These are phyloP conservation scores for Anneissia japonica DNA, from an alignment of 35 echinoderm and acorn worm genomes.

Conservation along the genomic window DNA sequence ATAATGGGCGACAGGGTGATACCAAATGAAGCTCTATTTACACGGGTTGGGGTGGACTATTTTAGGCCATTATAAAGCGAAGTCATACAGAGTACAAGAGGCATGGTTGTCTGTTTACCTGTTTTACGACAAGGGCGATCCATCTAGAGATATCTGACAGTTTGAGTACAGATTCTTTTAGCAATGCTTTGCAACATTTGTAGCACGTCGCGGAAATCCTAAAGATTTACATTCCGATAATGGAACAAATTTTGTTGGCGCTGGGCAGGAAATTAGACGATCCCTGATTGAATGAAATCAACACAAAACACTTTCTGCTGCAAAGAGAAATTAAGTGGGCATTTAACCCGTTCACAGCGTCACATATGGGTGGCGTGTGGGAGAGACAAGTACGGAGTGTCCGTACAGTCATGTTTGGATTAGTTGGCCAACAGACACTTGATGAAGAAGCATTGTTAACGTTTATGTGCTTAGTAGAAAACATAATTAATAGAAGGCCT, in stretches of 20 bases:
- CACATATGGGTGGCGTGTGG: background rate
- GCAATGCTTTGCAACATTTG: constrained; percentile 41
- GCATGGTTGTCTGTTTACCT: constrained; percentile 47
- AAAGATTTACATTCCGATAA: constrained; percentile 37
- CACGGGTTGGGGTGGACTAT: background rate
- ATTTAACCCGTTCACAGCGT: background rate
- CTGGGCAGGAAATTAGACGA: background rate
- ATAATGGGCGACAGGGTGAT: too few relatives aligned
- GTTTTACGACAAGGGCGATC: constrained; percentile 30
- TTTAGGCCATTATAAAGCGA: background rate
- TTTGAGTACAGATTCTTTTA: constrained; percentile 43
- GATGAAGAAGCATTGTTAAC: constrained; percentile 57
- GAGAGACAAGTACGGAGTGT: background rate
- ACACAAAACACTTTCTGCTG: background rate
- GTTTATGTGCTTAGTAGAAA: constrained; percentile 50
- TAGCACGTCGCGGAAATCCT: constrained; percentile 27
- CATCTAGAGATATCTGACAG: constrained; percentile 40
- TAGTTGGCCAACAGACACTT: constrained; percentile 40
- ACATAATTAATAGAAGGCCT: constrained; percentile 45
- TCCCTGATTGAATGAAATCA: background rate
- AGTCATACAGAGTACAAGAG: constrained; percentile 7
- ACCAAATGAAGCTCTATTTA: background rate
- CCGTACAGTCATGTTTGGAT: background rate
- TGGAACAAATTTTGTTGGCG: background rate
- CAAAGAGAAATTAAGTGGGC: background rate